phyloP scores from a whole-genome alignment of 2,797 vertebrate species.

The Xiphophorus birchmanni region DNA sequence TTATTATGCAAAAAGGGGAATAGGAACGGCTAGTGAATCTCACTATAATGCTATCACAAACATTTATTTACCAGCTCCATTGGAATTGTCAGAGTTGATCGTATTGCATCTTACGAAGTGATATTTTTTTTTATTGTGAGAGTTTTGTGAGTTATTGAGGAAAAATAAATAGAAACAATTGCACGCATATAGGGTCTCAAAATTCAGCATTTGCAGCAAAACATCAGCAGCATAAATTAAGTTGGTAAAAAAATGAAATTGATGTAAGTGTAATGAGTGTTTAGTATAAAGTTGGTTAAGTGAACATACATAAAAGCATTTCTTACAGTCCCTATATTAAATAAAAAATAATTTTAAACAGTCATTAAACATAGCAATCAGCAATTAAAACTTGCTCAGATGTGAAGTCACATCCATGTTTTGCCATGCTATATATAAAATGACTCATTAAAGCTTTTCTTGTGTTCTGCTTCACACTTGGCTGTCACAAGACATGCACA shows the following conservation, averaged over 20 bases:
- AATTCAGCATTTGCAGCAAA: neutral
- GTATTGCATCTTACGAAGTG: neutral
- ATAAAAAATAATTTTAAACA: neutral
- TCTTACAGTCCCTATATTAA: neutral
- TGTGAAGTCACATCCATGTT: neutral
- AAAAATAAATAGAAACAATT: neutral
- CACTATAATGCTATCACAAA: neutral
- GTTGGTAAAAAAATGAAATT: neutral
- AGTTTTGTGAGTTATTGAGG: neutral
- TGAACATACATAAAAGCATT: neutral
- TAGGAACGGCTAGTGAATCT: neutral
- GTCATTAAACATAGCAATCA: neutral
- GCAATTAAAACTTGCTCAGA: neutral
- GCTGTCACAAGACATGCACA: slow-evolving; percentile 34
- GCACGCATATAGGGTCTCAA: neutral
- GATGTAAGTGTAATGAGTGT: neutral
- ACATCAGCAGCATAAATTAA: neutral
- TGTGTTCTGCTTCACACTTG: slow-evolving; percentile 20
- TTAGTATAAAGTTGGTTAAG: neutral
- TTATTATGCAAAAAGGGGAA: neutral
- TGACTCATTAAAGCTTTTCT: neutral
- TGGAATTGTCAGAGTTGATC: neutral
- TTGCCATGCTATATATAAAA: neutral
- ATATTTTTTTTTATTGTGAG: neutral
- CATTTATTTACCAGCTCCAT: neutral